phyloP scores from a whole-genome alignment of 2,113 vertebrate genomes.

The Noturus placidus region DNA sequence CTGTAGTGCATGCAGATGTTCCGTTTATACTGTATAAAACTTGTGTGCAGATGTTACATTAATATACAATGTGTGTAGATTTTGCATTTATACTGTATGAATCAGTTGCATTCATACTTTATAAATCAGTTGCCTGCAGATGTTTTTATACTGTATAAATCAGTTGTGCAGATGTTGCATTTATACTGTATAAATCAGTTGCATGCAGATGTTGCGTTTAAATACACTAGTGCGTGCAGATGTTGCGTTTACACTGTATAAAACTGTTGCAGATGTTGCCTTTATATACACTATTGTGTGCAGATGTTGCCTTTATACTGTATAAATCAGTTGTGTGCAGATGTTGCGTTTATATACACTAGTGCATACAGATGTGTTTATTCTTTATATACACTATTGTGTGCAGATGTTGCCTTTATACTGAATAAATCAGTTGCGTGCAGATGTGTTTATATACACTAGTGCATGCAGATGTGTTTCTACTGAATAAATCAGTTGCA shows the following conservation, averaged over 20 bases:
- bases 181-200: neutral
- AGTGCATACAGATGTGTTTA: neutral
- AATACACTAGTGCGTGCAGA: neutral
- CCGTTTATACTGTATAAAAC: neutral
- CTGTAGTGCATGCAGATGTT: too few relatives aligned
- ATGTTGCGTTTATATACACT: neutral
- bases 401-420: neutral
- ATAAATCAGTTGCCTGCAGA: too few relatives aligned
- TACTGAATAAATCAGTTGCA: too few relatives aligned
- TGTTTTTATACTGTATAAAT: too few relatives aligned
- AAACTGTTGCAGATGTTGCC: neutral
- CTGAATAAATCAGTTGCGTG: too few relatives aligned
- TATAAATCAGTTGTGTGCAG: neutral
- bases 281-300: neutral
- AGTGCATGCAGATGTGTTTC: neutral
- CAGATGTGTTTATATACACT: neutral
- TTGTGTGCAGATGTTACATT: neutral
- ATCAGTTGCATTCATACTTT: too few relatives aligned
- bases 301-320: neutral
- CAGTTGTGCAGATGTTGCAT: neutral
- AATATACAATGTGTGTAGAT: neutral
- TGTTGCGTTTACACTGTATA: neutral
- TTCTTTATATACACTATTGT: too few relatives aligned
- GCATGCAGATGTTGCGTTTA: too few relatives aligned
- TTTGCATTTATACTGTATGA: neutral